Base-by-base conservation (phyloP, 2,888 invertebrate species). In the Stramonita haemastoma region DNA sequence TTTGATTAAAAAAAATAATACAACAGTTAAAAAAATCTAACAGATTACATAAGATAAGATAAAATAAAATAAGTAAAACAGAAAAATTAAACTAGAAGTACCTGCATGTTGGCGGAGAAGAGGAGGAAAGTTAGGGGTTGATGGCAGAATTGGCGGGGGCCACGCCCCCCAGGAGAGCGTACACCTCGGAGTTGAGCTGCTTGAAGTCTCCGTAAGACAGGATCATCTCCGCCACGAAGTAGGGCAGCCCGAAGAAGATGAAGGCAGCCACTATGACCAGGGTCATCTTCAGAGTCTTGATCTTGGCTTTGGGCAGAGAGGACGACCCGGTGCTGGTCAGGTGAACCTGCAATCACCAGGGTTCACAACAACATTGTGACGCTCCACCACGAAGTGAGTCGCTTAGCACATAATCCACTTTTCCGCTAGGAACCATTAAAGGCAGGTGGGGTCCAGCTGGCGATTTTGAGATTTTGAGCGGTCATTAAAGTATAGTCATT, bases 231-330 rank as follows among this genome's bases (percentile, higher is more conserved):
- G 94, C 93, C n/a, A 95, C 91, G 89, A 95, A 94, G 87, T 89
- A 89, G 57, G 46, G 94, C 88, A 94, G 87, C 13, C 94, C 94
- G 91, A 95, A 95, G n/a, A 95, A 87, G 85, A 95, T 93, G 92
- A 95, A 96, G n/a, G 94, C 93, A 5, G 93, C 87, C 11, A 95
- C 95, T 22, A 96, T 95, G 8, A 96, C 95, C 73, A 96, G 91
- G 11, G 96, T 95, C 96, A 96, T 96, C 91, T 95, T 96, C 57
- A 96, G 91, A 2, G 96, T 96, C 91, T 96, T 96, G 26, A 95
- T 93, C 92, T 95, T 96, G 17, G 96, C 96, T 89, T 93, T 94
- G 22, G 95, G 95, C 46, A 96, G 93, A 0, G 96, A 95, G 46
- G 93, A 94, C 13, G 95, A 95, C n/a, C 93, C 93, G 1, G 95